A percentile compares a stretch with the other conserved stretches of the same genome.
These are phyloP conservation scores for Drosophila barbarae DNA, from an alignment of 2,888 invertebrate genomes.

Conservation along the genomic window DNA sequence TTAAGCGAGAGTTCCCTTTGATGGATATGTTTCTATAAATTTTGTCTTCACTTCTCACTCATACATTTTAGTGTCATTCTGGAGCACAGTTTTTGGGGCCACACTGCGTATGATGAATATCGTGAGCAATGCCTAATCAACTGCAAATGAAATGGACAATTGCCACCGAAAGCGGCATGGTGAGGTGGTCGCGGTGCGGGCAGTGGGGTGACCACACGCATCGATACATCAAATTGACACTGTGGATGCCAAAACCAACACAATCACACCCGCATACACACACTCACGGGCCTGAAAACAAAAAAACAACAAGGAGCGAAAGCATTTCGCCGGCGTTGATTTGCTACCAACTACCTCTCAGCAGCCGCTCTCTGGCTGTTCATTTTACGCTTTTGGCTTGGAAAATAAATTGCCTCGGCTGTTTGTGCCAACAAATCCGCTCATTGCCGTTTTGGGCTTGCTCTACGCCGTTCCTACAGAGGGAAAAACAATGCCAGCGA, in stretches of 20 bases:
- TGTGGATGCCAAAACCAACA: constrained; percentile 25
- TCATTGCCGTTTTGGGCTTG: constrained; percentile 62
- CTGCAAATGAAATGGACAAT: constrained; percentile 75
- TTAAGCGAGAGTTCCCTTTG: background rate
- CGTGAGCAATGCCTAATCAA: constrained; percentile 63
- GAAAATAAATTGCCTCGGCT: constrained; percentile 68
- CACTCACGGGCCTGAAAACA: constrained; percentile 15
- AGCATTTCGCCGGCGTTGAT: constrained; percentile 32
- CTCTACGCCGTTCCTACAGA: constrained; percentile 19
- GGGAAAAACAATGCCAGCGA: background rate
- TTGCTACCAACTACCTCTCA: constrained; percentile 27
- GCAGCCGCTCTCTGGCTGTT: constrained; percentile 48
- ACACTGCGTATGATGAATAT: constrained; percentile 69
- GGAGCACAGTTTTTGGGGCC: constrained; percentile 21
- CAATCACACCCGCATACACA: constrained; percentile 23
- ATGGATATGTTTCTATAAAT: too few species aligned
- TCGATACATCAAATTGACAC: constrained; percentile 73
- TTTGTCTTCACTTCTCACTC: background rate
- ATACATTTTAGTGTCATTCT: background rate
- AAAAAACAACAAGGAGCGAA: constrained; percentile 6
- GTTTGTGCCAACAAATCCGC: constrained; percentile 67
- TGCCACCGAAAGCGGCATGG: constrained; percentile 36
- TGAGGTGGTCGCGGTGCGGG: background rate
- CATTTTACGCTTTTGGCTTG: constrained; percentile 59
- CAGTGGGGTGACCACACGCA: constrained; percentile 59